These are phyloP conservation scores for Loriculus beryllinus DNA, from an alignment of 2,797 vertebrate genomes.

Conservation along the genomic window DNA sequence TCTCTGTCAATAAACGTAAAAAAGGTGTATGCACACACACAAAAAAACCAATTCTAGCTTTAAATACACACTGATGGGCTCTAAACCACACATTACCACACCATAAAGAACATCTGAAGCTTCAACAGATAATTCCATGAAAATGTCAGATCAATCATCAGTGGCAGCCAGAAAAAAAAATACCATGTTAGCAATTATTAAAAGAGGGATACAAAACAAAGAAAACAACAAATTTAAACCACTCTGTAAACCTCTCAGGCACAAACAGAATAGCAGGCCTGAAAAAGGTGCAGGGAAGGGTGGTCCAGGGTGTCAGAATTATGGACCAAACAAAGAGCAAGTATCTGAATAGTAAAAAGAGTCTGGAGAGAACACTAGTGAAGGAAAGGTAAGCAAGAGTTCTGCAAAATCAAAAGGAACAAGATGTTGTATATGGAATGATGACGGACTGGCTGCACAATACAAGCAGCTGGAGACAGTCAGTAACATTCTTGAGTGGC, in stretches of 20 bases:
- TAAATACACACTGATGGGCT: background rate
- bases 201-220: background rate
- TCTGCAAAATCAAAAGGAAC: background rate
- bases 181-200: background rate
- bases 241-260: background rate
- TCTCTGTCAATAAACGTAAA: background rate
- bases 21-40: background rate
- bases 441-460: fast-evolving
- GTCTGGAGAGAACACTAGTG: background rate
- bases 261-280: background rate
- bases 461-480: background rate
- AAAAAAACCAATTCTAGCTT: background rate
- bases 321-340: background rate
- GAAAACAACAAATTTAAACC: background rate
- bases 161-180: background rate
- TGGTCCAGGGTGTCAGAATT: background rate
- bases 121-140: background rate
- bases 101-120: background rate
- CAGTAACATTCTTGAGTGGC: background rate
- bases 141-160: background rate
- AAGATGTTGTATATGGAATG: background rate
- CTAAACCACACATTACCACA: background rate
- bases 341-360: background rate
- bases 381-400: background rate
- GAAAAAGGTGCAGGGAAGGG: background rate